A percentile compares a stretch with the other conserved stretches of the same genome.
Conservation (phyloP, 37 sponge, comb jelly and placozoan genomes). For the Diacarnus erythraeanus region DNA sequence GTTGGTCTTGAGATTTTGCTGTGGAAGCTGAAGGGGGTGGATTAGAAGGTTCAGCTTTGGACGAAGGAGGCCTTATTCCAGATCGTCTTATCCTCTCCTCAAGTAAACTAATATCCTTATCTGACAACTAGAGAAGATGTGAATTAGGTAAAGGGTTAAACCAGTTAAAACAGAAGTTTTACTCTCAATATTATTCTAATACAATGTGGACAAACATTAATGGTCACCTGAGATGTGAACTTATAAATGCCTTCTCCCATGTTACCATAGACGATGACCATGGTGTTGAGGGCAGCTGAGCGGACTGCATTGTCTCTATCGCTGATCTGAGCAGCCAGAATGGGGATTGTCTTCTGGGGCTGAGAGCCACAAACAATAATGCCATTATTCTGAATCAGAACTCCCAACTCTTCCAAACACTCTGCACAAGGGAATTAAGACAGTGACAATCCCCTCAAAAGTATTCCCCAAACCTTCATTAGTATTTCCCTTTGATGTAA, state of each 20-base stretch:
- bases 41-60: background rate
- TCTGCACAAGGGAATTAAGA: slow-evolving; percentile 31
- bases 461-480: background rate
- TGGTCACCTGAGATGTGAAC: slow-evolving; percentile 49
- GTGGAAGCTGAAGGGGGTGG: background rate
- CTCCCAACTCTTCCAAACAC: slow-evolving; percentile 87
- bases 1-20: background rate
- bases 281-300: slow-evolving; percentile 84
- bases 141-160: background rate
- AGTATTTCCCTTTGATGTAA: too few relatives aligned
- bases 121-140: slow-evolving; percentile 55
- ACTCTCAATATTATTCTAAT: background rate
- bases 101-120: slow-evolving; percentile 68
- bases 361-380: slow-evolving; percentile 83
- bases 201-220: background rate
- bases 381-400: slow-evolving; percentile 82
- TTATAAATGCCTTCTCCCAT: slow-evolving; percentile 87
- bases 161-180: background rate
- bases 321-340: slow-evolving; percentile 73
- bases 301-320: slow-evolving; percentile 88
- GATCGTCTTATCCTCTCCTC: slow-evolving; percentile 73
- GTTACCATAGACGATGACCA: slow-evolving; percentile 81
- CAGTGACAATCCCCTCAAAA: background rate
- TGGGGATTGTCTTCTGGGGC: slow-evolving; percentile 80
- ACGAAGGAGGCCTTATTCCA: slow-evolving; percentile 29